phyloP scores from a whole-genome alignment of 1,140 invertebrate genomes.

The Drosophila erecta region DNA sequence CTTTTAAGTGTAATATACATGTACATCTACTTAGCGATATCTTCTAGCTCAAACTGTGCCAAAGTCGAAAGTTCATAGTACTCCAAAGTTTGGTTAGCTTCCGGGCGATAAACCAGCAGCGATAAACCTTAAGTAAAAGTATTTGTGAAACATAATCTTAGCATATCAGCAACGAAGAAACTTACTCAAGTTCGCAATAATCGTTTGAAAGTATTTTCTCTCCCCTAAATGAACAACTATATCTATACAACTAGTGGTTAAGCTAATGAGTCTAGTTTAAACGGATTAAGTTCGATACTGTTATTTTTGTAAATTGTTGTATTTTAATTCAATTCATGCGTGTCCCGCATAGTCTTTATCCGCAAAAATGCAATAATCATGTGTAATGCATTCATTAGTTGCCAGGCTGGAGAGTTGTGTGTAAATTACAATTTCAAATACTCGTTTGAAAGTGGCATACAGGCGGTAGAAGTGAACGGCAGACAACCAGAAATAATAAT shows the following conservation, averaged over 20 bases:
- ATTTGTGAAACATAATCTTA: constrained; percentile 54
- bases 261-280: constrained; percentile 43
- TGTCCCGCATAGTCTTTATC: constrained; percentile 3
- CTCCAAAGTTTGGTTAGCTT: not conserved
- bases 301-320: constrained; percentile 60
- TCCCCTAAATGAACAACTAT: constrained; percentile 26
- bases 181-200: constrained; percentile 17
- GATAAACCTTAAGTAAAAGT: constrained; percentile 35
- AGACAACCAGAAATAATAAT: constrained; percentile 51
- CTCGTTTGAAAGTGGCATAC: constrained; percentile 11
- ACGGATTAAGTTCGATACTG: constrained; percentile 42
- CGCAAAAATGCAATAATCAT: constrained; percentile 4
- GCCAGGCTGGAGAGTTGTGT: constrained; percentile 14
- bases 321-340: constrained; percentile 38
- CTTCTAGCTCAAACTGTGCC: constrained; percentile 31
- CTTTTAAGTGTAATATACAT: constrained; percentile 29
- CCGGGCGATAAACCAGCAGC: constrained; percentile 1
- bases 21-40: constrained; percentile 2
- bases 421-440: constrained; percentile 25
- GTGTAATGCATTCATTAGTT: constrained; percentile 7
- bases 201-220: constrained; percentile 46
- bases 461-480: constrained; percentile 23
- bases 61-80: constrained; percentile 14
- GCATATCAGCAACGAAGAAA: constrained; percentile 53
- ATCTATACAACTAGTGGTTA: constrained; percentile 32